phyloP scores from a whole-genome alignment of 2,888 invertebrate species.

The Harpalus rubripes region DNA sequence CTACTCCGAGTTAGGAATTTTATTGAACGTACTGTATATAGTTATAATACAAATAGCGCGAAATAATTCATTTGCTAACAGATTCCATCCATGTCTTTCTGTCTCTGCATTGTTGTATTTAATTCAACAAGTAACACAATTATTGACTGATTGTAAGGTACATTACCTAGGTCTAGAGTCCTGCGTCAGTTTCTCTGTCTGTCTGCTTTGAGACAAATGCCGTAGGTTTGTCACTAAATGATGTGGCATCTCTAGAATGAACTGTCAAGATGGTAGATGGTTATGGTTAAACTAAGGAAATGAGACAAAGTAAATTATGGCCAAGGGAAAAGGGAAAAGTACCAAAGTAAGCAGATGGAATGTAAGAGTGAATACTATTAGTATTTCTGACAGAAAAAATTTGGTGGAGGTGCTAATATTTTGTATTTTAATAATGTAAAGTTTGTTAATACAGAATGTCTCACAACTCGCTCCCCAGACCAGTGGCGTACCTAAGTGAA shows the following conservation, averaged over 20 bases:
- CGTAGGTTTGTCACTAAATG: not conserved
- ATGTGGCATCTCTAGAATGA: not conserved
- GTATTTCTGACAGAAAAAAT: no score
- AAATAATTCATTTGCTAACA: not conserved
- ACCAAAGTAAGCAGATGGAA: not conserved
- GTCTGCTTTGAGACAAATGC: not conserved
- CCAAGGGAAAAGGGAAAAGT: not conserved
- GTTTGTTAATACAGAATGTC: no score
- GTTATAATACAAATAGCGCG: no score
- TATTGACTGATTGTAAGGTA: not conserved
- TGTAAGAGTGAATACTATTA: no score
- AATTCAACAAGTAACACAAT: not conserved
- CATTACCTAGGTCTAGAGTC: not conserved
- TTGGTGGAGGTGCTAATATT: no score
- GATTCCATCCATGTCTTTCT: not conserved
- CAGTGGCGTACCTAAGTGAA: no score
- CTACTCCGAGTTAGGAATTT: no score
- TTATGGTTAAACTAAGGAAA: not conserved
- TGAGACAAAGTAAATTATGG: not conserved
- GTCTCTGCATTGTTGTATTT: not conserved
- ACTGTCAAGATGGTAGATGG: slow-evolving; percentile 3
- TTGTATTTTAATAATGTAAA: no score
- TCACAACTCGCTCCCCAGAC: no score
- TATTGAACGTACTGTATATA: no score
- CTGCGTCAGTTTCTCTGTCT: no score